phyloP scores from a whole-genome alignment of 2,113 vertebrate genomes.

The Recurvirostra avosetta region DNA sequence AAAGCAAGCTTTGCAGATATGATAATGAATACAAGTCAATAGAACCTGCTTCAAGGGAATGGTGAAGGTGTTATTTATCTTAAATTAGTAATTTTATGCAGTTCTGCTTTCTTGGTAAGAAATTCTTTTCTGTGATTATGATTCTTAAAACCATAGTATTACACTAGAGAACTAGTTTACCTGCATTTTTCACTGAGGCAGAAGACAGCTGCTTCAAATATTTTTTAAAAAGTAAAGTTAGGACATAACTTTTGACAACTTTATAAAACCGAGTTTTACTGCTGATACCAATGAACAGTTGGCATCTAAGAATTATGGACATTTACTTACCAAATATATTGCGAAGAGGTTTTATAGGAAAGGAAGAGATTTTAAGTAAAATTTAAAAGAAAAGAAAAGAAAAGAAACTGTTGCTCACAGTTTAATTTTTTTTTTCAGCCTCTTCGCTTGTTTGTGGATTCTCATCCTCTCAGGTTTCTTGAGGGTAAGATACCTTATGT shows the following conservation, averaged over 20 bases:
- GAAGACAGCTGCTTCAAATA: background rate
- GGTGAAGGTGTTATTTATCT: background rate
- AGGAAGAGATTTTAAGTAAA: background rate
- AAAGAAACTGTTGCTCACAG: background rate
- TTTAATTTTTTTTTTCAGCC: constrained; percentile 53
- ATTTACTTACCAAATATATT: background rate
- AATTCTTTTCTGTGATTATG: background rate
- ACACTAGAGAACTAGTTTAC: background rate
- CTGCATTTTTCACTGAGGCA: background rate
- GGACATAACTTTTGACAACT: background rate
- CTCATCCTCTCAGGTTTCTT: constrained; percentile 84
- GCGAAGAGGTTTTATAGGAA: background rate
- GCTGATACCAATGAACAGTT: background rate
- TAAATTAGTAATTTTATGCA: background rate
- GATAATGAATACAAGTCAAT: background rate
- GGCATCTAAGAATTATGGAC: background rate
- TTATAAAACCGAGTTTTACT: background rate
- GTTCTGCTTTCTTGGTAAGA: background rate
- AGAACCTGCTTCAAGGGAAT: background rate
- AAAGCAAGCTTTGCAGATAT: background rate
- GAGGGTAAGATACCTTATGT: constrained; percentile 76
- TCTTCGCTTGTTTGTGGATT: constrained; percentile 92
- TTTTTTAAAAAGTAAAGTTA: background rate
- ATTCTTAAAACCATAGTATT: background rate
- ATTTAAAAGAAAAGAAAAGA: background rate